phyloP scores from a whole-genome alignment of 2,888 invertebrate species.

The Neria commutata region DNA sequence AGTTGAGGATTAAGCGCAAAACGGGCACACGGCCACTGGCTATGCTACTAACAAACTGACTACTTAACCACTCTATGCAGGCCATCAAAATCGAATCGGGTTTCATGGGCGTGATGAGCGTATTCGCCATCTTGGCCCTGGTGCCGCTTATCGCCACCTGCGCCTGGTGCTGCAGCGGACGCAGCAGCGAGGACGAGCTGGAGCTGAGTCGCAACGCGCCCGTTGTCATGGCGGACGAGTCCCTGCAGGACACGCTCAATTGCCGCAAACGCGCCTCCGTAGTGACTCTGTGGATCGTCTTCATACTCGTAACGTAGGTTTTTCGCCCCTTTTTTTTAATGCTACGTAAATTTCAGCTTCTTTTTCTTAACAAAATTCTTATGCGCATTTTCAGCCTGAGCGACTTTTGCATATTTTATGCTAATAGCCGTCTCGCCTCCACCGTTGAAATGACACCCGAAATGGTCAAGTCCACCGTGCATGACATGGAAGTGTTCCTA shows the following conservation, averaged over 20 bases:
- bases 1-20: too few species aligned
- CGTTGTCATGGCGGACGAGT: constrained; percentile 54
- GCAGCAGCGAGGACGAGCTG: constrained; percentile 62
- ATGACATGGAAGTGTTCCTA: constrained; percentile 69
- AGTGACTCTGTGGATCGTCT: constrained; percentile 55
- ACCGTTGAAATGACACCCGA: constrained; percentile 66
- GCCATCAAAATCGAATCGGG: constrained; percentile 74
- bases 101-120: constrained; percentile 69
- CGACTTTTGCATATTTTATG: constrained; percentile 68
- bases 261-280: constrained; percentile 56
- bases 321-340: constrained; percentile 6
- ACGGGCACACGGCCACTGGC: too few species aligned
- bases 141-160: constrained; percentile 70
- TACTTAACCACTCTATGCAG: constrained; percentile 61
- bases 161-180: constrained; percentile 62
- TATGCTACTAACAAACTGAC: too few species aligned
- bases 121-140: constrained; percentile 70
- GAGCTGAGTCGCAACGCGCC: constrained; percentile 45
- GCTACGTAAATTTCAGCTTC: constrained; percentile 15
- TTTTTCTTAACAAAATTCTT: background rate
- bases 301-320: constrained; percentile 55
- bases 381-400: constrained; percentile 62
- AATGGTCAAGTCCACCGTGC: constrained; percentile 66
- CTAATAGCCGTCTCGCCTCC: constrained; percentile 68
- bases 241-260: constrained; percentile 51